These are phyloP conservation scores for Microctonus aethiopoides DNA, from an alignment of 2,888 invertebrate species.

Conservation along the genomic window DNA sequence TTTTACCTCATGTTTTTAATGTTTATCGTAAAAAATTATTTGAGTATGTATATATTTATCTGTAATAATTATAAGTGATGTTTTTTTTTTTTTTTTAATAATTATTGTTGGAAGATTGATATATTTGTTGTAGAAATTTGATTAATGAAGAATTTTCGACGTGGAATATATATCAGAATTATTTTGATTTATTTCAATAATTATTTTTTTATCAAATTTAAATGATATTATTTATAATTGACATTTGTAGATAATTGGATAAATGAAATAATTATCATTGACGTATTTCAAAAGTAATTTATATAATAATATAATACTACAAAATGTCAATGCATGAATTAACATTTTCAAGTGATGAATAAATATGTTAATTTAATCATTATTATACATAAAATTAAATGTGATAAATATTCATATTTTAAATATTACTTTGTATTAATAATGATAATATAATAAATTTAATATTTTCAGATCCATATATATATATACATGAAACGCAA, in stretches of 20 bases:
- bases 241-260: not conserved
- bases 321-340: not conserved
- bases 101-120: too few species aligned
- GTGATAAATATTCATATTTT: not conserved
- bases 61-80: too few species aligned
- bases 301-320: not conserved
- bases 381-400: too few species aligned
- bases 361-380: too few species aligned
- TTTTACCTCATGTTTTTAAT: not conserved
- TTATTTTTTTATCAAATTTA: not conserved
- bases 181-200: not conserved
- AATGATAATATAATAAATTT: not conserved
- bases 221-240: not conserved
- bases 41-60: too few species aligned
- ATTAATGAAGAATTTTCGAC: too few species aligned
- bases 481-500: too few species aligned
- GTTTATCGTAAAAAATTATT: not conserved
- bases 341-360: too few species aligned
- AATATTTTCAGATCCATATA: too few species aligned
- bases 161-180: not conserved
- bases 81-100: too few species aligned
- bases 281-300: not conserved
- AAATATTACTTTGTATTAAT: not conserved
- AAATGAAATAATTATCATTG: not conserved
- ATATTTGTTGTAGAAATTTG: too few species aligned